Conservation (phyloP, 2,797 vertebrate species). For the Knipowitschia caucasica region DNA sequence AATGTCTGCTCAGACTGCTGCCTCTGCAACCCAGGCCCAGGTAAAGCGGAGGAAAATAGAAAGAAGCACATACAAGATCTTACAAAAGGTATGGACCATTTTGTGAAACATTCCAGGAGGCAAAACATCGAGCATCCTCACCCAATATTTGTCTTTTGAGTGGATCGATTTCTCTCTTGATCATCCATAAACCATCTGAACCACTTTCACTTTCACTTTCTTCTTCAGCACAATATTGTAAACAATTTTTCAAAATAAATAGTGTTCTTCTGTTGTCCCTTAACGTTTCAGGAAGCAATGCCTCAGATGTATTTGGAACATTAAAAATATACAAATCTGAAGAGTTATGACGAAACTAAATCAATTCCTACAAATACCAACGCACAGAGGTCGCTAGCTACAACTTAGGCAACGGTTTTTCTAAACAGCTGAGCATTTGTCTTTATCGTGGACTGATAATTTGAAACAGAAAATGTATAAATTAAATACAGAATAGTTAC, state of each 20-base stretch:
- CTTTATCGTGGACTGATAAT: too few relatives aligned
- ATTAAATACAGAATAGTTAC: constrained; percentile 6
- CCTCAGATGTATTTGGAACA: constrained; percentile 3
- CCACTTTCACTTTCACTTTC: constrained; percentile 28
- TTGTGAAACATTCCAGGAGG: too few relatives aligned
- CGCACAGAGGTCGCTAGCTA: constrained; percentile 15
- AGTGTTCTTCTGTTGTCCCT: constrained; percentile 26
- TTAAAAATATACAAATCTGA: not conserved
- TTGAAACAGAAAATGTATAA: too few relatives aligned
- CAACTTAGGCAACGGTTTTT: constrained; percentile 1
- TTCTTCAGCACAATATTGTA: constrained; percentile 29
- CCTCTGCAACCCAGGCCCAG: too few relatives aligned
- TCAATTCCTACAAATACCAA: constrained; percentile 16
- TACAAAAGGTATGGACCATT: too few relatives aligned
- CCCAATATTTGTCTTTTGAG: too few relatives aligned
- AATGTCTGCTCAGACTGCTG: too few relatives aligned
- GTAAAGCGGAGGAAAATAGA: too few relatives aligned
- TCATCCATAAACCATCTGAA: not conserved
- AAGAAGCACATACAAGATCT: too few relatives aligned
- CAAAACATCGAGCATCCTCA: too few relatives aligned
- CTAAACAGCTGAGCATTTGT: constrained; percentile 5
- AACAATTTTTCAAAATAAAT: constrained; percentile 35
- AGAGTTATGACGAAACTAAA: constrained; percentile 1
- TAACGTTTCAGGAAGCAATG: constrained; percentile 22
- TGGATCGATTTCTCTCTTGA: not conserved